Evolutionary conservation across 2,797 vertebrate species (phyloP).

Genomic region (Streptopelia turtur): DNA sequence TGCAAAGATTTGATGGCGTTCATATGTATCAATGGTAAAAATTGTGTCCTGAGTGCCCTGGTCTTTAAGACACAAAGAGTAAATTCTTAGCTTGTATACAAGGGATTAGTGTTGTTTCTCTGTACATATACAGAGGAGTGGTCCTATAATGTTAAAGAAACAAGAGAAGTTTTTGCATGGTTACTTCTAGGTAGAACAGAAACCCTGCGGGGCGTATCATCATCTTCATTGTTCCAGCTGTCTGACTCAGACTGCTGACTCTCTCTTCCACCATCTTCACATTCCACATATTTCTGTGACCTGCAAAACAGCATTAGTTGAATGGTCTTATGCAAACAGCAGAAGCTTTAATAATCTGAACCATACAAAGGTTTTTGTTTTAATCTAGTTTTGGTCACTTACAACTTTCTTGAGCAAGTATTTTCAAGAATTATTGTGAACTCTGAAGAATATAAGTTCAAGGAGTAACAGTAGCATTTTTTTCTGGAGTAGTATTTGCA

Average conservation of each 20-base stretch:
- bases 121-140: neutral
- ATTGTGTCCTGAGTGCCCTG: neutral
- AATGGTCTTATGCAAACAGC: neutral
- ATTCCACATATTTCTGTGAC: neutral
- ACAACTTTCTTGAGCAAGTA: neutral
- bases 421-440: neutral
- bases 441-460: neutral
- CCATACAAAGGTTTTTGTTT: neutral
- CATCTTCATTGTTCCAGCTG: constrained; percentile 83
- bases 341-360: neutral
- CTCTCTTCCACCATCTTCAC: constrained; percentile 57
- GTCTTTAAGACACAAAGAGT: neutral
- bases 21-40: neutral
- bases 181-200: constrained; percentile 72
- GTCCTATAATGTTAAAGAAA: neutral
- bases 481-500: neutral
- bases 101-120: neutral
- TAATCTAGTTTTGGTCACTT: neutral
- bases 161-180: neutral
- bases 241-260: constrained; percentile 75
- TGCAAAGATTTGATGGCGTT: neutral
- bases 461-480: neutral
- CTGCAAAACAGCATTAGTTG: constrained; percentile 29
- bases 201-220: constrained; percentile 61
- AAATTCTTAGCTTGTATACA: neutral